Conservation (phyloP, 2,888 invertebrate genomes). For the Chironomus tentans region DNA sequence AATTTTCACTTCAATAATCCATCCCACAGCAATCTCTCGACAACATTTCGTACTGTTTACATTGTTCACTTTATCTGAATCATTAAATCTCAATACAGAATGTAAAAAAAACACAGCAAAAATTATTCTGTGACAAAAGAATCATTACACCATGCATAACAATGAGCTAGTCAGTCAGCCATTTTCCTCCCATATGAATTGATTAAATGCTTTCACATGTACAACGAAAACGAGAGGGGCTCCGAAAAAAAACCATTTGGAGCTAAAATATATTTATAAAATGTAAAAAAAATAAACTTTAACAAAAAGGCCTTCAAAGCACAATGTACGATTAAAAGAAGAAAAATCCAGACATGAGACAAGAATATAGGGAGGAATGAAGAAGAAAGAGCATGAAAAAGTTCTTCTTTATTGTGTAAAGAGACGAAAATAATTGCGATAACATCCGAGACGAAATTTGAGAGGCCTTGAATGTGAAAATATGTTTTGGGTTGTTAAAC, state of each 20-base stretch:
- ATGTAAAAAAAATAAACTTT: too few species aligned
- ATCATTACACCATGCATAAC: background rate
- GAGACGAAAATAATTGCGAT: background rate
- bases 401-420: background rate
- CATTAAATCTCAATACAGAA: background rate
- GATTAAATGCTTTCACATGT: conserved; percentile 2
- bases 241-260: background rate
- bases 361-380: background rate
- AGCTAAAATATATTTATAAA: background rate
- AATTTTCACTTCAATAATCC: too few species aligned
- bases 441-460: conserved; percentile 6
- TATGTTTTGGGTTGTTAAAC: conserved; percentile 9
- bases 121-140: background rate
- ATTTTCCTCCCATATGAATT: background rate
- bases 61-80: background rate
- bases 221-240: background rate
- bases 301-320: conserved; percentile 7
- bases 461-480: conserved; percentile 4
- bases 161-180: background rate
- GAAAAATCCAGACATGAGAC: background rate
- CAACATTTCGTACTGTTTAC: too few species aligned
- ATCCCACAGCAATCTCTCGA: too few species aligned
- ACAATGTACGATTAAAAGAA: background rate
- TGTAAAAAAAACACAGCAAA: background rate
- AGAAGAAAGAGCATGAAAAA: background rate